Evolutionary conservation across 2,797 vertebrate genomes (phyloP).

Genomic region (Sparidentex hasta): DNA sequence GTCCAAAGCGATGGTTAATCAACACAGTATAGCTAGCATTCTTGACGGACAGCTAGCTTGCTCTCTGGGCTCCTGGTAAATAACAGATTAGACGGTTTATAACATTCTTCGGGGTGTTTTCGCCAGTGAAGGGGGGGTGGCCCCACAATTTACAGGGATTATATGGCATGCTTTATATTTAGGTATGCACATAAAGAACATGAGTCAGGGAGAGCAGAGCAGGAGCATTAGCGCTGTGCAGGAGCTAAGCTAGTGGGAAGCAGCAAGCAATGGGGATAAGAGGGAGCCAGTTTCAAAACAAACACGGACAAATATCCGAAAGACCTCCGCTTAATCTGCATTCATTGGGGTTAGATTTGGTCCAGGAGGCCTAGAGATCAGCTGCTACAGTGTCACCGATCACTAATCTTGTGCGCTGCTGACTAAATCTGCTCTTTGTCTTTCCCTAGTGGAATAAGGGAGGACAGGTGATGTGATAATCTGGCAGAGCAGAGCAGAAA

Average conservation of each 20-base stretch:
- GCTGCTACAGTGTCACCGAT: conserved; percentile 56
- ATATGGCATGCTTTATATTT: conserved; percentile 81
- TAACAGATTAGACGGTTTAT: conserved; percentile 85
- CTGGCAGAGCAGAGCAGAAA: conserved; percentile 20
- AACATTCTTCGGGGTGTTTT: conserved; percentile 86
- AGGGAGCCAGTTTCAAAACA: conserved; percentile 80
- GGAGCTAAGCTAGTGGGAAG: conserved; percentile 76
- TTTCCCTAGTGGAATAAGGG: background rate
- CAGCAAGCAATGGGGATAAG: conserved; percentile 70
- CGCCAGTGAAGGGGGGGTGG: conserved; percentile 43
- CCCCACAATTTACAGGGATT: conserved; percentile 81
- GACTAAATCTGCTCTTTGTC: conserved; percentile 60
- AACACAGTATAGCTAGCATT: conserved; percentile 17
- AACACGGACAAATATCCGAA: conserved; percentile 76
- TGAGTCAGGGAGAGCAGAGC: conserved; percentile 68
- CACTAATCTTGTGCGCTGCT: conserved; percentile 35
- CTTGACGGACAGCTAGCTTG: conserved; percentile 43
- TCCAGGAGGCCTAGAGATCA: conserved; percentile 52
- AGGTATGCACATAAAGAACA: conserved; percentile 80
- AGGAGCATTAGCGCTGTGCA: conserved; percentile 57
- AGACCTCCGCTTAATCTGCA: conserved; percentile 74
- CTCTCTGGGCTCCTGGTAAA: conserved; percentile 73
- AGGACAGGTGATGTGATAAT: conserved; percentile 38
- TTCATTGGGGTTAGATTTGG: conserved; percentile 72
- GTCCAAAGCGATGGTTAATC: conserved; percentile 36